Conservation (phyloP, 37 sponge, comb jelly and placozoan species). For the Petrosia ficiformis region DNA sequence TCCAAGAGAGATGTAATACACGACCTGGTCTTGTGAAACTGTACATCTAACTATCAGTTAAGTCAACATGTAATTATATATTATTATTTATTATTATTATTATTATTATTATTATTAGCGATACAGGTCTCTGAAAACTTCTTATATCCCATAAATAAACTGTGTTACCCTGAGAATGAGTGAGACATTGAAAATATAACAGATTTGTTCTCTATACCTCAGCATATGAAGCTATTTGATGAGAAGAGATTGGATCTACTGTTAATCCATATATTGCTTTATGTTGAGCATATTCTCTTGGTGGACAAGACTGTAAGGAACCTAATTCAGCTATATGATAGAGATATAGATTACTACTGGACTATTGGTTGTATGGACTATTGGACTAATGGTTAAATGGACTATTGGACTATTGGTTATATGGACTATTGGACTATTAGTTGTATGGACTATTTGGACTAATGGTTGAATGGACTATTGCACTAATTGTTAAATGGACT, state of each 20-base stretch:
- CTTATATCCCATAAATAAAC: constrained; percentile 77
- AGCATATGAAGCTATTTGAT: constrained; percentile 52
- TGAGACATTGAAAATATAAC: neutral
- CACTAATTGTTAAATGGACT: too few relatives aligned
- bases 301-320: neutral
- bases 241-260: constrained; percentile 26
- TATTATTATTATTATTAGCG: too few relatives aligned
- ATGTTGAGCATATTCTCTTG: constrained; percentile 25
- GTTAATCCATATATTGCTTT: constrained; percentile 50
- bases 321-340: too few relatives aligned
- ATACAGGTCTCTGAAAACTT: constrained; percentile 52
- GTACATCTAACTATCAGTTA: constrained; percentile 16
- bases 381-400: too few relatives aligned
- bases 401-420: too few relatives aligned
- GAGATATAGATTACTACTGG: too few relatives aligned
- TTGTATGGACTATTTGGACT: too few relatives aligned
- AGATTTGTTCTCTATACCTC: constrained; percentile 17
- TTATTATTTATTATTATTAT: too few relatives aligned
- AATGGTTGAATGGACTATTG: too few relatives aligned
- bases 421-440: too few relatives aligned
- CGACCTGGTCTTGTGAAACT: constrained; percentile 27
- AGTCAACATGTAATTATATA: neutral
- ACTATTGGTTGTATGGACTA: too few relatives aligned
- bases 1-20: constrained; percentile 32
- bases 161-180: constrained; percentile 19